Percentiles rank a stretch among this genome's conserved stretches.
These are phyloP conservation scores for Thelaira solivaga DNA, from an alignment of 2,888 invertebrate species.

Conservation along the genomic window DNA sequence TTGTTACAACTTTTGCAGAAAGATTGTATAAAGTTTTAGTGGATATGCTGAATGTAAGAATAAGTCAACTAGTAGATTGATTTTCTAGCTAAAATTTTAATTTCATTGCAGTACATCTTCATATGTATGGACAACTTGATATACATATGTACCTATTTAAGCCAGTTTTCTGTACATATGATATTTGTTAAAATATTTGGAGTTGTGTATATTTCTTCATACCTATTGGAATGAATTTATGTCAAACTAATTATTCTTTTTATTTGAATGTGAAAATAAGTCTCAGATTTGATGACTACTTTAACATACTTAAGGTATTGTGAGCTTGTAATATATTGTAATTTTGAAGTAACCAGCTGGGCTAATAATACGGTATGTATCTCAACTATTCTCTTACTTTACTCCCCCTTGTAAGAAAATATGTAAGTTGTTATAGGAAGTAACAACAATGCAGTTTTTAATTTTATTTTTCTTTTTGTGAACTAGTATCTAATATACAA, in stretches of 20 bases:
- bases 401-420: constrained; percentile 32
- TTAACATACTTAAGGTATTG: background rate
- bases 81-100: background rate
- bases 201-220: background rate
- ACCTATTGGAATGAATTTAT: background rate
- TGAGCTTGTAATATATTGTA: background rate
- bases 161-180: constrained; percentile 3
- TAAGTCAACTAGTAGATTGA: background rate
- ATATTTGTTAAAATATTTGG: constrained; percentile 19
- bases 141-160: background rate
- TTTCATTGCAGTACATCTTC: constrained; percentile 16
- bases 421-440: no score
- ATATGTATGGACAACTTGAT: background rate
- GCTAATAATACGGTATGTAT: constrained; percentile 43
- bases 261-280: constrained; percentile 19
- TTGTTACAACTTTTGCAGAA: constrained; percentile 15
- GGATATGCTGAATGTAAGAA: constrained; percentile 25
- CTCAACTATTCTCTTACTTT: constrained; percentile 44
- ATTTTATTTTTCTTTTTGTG: no score
- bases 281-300: constrained; percentile 21
- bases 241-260: constrained; percentile 5
- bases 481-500: no score
- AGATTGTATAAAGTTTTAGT: constrained; percentile 29
- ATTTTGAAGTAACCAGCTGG: constrained; percentile 3
- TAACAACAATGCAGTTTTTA: no score